These are phyloP conservation scores for Glaucidium brasilianum DNA, from an alignment of 2,113 vertebrate genomes.

Conservation along the genomic window DNA sequence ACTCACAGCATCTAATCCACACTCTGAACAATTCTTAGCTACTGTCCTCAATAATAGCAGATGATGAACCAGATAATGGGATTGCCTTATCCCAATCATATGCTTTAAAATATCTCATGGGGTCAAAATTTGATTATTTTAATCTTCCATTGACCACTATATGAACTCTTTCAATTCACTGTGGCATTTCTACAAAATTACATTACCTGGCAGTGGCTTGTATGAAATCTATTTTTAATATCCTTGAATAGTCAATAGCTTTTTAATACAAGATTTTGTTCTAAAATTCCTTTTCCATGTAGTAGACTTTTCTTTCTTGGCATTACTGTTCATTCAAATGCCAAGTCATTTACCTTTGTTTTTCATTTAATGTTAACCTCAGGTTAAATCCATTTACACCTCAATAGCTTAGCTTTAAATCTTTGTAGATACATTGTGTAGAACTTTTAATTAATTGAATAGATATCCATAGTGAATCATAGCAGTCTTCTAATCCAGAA, in stretches of 20 bases:
- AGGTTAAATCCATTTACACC: background rate
- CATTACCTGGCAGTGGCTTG: background rate
- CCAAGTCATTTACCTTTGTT: background rate
- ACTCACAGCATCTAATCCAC: background rate
- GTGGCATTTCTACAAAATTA: background rate
- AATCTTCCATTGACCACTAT: background rate
- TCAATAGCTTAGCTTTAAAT: background rate
- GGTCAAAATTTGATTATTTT: constrained; percentile 37
- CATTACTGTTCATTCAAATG: background rate
- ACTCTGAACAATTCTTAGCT: background rate
- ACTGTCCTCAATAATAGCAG: background rate
- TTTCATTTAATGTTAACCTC: background rate
- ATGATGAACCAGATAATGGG: background rate
- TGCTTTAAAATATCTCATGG: background rate
- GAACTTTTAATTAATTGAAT: background rate
- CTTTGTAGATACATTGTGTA: background rate
- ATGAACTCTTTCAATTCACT: background rate
- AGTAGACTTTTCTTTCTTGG: background rate
- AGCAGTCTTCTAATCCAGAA: background rate
- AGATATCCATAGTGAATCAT: background rate
- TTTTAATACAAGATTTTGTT: background rate
- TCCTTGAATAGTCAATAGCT: background rate
- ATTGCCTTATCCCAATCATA: background rate
- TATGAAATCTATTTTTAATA: background rate
- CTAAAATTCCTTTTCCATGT: background rate